Base-by-base conservation (phyloP, 2,888 invertebrate species). In the Drosophila basisetae region DNA sequence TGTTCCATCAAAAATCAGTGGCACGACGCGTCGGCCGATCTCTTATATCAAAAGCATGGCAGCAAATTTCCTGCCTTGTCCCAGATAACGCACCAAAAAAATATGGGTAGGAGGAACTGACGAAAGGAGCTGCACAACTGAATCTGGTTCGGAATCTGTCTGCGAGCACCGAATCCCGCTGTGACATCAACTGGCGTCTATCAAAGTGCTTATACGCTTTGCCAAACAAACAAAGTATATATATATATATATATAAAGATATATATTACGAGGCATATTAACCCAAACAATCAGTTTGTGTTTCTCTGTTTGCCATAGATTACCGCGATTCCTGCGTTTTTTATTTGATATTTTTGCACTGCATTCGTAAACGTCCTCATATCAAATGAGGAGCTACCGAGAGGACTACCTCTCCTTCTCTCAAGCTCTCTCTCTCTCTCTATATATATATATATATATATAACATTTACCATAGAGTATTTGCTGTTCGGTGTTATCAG, bases 41-140 rank as follows among this genome's bases (percentile, higher is more conserved):
- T 58, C 31, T 58, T 90, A 90, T 85, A 85, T 85, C 90, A 89
- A 90, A 58, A 68, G 52, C 66, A 89, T 73, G 88, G 73, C 80
- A 80, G 85, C 88, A 84, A 87, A 85, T 83, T 89, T 85, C 90
- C 84, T 85, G 89, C 90, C 85, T 49, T 70, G 76, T 59, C 58
- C 68, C 58, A 75, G 85, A 88, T 88, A 88, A 83, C 73, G 50
- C 59, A 58, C 54, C 54, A n/a, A 68, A 16, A 58, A 43, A 39
- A 39, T n/a, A 30, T 58, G 84, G 75, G 83, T 80, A 67, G 86
- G 83, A 85, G 88, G 69, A 63, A 61, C 50, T 43, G 73, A 60
- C 60, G 66, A 66, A 59, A 71, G 65, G 53, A 67, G 68, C 31
- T 56, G 55, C 49, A 28, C 39, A 35, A n/a, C 49, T 37, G 60